Evolutionary conservation across 2,888 invertebrate genomes (phyloP).

Genomic region (Acleris laterana): DNA sequence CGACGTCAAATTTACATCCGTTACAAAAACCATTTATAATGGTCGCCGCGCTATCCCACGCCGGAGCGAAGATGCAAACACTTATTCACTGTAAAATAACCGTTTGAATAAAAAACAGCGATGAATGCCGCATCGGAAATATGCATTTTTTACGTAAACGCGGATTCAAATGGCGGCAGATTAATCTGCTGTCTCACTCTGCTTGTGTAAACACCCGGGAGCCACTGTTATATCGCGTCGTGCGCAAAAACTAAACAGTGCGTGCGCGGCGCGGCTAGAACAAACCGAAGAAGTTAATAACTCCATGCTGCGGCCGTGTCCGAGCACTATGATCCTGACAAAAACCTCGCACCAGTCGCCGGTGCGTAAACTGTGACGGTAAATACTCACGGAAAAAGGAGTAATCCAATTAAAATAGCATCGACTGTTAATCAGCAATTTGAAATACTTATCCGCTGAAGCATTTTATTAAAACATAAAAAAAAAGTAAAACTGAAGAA

Average conservation of each 20-base stretch:
- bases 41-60: conserved; percentile 30
- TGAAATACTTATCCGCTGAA: too few species aligned
- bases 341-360: too few species aligned
- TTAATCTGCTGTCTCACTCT: conserved; percentile 27
- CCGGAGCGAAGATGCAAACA: conserved; percentile 12
- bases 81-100: conserved; percentile 25
- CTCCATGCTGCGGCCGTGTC: background rate
- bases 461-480: too few species aligned
- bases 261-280: background rate
- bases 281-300: background rate
- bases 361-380: too few species aligned
- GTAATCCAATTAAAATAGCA: too few species aligned
- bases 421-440: too few species aligned
- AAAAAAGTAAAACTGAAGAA: too few species aligned
- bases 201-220: background rate
- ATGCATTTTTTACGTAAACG: conserved; percentile 38
- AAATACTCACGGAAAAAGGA: too few species aligned
- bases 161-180: conserved; percentile 32
- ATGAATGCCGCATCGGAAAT: conserved; percentile 36
- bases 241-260: background rate
- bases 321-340: background rate
- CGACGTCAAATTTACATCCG: conserved; percentile 25
- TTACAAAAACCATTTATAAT: conserved; percentile 20
- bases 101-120: conserved; percentile 30
- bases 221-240: background rate